Evolutionary conservation across 1,140 invertebrate species (phyloP).

Genomic region (Aporrectodea caliginosa): DNA sequence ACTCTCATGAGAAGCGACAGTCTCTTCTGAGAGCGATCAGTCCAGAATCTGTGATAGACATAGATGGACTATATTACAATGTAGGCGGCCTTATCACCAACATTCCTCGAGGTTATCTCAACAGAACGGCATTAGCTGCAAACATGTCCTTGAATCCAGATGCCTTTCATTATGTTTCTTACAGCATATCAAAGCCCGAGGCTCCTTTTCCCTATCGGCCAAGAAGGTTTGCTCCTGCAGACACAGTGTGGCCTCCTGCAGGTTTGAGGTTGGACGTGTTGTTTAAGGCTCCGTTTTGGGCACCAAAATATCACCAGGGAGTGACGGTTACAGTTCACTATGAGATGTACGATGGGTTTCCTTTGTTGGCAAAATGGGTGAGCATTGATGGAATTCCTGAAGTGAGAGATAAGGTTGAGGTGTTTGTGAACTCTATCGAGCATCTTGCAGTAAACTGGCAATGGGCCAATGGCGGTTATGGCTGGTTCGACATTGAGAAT

Average conservation of each 20-base stretch:
- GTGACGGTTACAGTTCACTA: slow-evolving; percentile 19
- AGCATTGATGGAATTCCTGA: not conserved
- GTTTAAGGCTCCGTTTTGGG: slow-evolving; percentile 19
- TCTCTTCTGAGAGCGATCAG: slow-evolving; percentile 8
- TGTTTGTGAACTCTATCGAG: slow-evolving; percentile 8
- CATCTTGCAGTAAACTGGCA: slow-evolving; percentile 17
- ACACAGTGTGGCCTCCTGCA: slow-evolving; percentile 16
- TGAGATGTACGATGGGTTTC: slow-evolving; percentile 29
- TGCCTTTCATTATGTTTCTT: slow-evolving; percentile 10
- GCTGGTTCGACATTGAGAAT: slow-evolving; percentile 19
- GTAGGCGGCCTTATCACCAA: slow-evolving; percentile 4
- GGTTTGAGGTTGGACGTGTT: not conserved
- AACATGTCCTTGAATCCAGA: not conserved
- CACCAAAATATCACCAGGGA: slow-evolving; percentile 15
- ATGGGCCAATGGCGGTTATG: slow-evolving; percentile 13
- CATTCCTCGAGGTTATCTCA: slow-evolving; percentile 20
- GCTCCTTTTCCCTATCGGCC: slow-evolving; percentile 21
- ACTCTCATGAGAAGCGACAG: not conserved
- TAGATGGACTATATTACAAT: slow-evolving; percentile 3
- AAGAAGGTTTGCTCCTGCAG: slow-evolving; percentile 7
- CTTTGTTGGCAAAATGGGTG: slow-evolving; percentile 21
- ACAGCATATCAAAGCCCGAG: not conserved
- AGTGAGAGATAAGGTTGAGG: not conserved
- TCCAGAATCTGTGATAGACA: slow-evolving; percentile 4
- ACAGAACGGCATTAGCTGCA: not conserved